Percentiles rank a stretch among this genome's conserved stretches.
Evolutionary conservation across 2,888 invertebrate genomes (phyloP).

Genomic region (Acleris literana): DNA sequence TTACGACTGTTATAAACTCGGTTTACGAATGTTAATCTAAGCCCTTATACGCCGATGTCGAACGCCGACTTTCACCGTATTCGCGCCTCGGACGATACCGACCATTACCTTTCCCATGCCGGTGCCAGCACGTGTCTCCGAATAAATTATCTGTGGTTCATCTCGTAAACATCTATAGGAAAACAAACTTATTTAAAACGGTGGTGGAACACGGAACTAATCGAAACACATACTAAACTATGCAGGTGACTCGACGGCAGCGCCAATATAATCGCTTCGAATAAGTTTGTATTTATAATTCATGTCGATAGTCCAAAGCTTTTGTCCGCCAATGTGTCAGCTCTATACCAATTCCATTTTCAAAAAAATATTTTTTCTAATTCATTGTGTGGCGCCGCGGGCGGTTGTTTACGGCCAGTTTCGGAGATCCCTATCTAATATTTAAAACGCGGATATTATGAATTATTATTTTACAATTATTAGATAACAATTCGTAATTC

Average conservation of each 20-base stretch:
- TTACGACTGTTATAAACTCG: slow-evolving; percentile 12
- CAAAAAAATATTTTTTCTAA: slow-evolving; percentile 39
- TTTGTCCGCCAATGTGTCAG: slow-evolving; percentile 42
- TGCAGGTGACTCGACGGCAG: background rate
- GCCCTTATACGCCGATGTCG: slow-evolving; percentile 23
- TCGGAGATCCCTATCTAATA: slow-evolving; percentile 35
- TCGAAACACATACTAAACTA: background rate
- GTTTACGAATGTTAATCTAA: slow-evolving; percentile 37
- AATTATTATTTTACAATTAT: slow-evolving; percentile 15
- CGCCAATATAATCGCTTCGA: background rate
- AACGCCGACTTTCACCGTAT: slow-evolving; percentile 50
- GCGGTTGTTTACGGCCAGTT: slow-evolving; percentile 49
- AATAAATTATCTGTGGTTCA: slow-evolving; percentile 49
- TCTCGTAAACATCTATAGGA: slow-evolving; percentile 31
- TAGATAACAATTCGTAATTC: slow-evolving; percentile 13
- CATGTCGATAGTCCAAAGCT: slow-evolving; percentile 22
- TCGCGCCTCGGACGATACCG: slow-evolving; percentile 47
- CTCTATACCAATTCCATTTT: slow-evolving; percentile 42
- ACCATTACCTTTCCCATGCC: slow-evolving; percentile 53
- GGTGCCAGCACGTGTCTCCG: slow-evolving; percentile 52
- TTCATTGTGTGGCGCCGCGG: slow-evolving; percentile 48
- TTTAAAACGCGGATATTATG: slow-evolving; percentile 32
- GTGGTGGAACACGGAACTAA: slow-evolving; percentile 23
- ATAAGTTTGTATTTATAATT: slow-evolving; percentile 28
- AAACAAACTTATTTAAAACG: slow-evolving; percentile 10